phyloP scores from a whole-genome alignment of 2,797 vertebrate species.

The Microhierax caerulescens region DNA sequence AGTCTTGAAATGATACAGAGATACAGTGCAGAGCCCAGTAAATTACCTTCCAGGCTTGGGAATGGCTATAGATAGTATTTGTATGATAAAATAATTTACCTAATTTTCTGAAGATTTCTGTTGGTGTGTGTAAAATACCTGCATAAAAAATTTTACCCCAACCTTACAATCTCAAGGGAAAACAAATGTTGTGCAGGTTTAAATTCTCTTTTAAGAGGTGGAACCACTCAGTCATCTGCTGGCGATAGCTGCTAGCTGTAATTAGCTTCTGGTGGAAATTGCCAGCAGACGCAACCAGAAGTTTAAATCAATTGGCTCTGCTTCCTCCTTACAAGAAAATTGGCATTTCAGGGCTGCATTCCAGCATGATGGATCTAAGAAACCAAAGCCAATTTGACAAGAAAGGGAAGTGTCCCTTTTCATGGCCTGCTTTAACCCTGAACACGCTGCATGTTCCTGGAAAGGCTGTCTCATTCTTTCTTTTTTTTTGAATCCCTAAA shows the following conservation, averaged over 20 bases:
- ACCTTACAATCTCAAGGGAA: neutral
- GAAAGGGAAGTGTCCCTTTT: slow-evolving; percentile 38
- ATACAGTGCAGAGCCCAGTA: neutral
- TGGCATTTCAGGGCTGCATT: slow-evolving; percentile 22
- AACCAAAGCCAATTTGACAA: slow-evolving; percentile 45
- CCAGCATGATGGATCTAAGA: slow-evolving; percentile 30
- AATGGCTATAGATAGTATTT: neutral
- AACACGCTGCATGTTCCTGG: neutral
- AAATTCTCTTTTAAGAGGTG: neutral
- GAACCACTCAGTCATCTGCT: neutral
- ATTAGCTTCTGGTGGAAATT: slow-evolving; percentile 54
- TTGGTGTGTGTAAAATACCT: neutral
- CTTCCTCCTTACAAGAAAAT: slow-evolving; percentile 47
- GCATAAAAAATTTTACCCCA: neutral
- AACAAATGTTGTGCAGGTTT: neutral
- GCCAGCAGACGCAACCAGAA: slow-evolving; percentile 30
- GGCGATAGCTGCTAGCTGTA: slow-evolving; percentile 11
- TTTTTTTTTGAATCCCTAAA: neutral
- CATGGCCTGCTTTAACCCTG: slow-evolving; percentile 27
- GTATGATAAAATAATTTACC: neutral
- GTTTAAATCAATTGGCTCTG: slow-evolving; percentile 59
- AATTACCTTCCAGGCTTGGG: neutral
- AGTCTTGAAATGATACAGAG: neutral
- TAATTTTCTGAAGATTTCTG: neutral
- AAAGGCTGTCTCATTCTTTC: neutral